phyloP scores from a whole-genome alignment of 2,888 invertebrate species.

The Silvanus unidentatus region DNA sequence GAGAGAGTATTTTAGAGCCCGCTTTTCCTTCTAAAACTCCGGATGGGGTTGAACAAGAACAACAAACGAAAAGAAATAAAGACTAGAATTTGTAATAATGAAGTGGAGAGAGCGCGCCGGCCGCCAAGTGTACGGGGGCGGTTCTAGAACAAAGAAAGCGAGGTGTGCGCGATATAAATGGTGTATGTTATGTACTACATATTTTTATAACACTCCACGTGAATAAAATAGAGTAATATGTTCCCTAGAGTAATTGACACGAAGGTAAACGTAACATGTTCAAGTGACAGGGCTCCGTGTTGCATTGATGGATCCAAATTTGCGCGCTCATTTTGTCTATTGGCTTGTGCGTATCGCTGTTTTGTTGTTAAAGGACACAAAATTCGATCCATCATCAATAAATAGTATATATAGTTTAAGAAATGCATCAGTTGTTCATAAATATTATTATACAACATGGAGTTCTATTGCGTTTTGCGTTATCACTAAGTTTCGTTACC shows the following conservation, averaged over 20 bases:
- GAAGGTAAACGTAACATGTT: conserved; percentile 57
- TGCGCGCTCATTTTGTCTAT: neutral
- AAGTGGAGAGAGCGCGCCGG: conserved; percentile 11
- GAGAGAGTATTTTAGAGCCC: no score
- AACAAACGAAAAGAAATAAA: conserved; percentile 17
- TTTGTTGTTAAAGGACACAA: neutral
- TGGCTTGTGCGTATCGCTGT: conserved; percentile 26
- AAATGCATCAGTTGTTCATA: no score
- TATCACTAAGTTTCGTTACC: conserved; percentile 45
- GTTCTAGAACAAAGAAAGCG: conserved; percentile 1
- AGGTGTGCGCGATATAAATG: conserved; percentile 4
- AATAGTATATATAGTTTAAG: no score
- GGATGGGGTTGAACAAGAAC: conserved; percentile 17
- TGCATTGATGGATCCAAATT: conserved; percentile 15
- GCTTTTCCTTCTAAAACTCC: no score
- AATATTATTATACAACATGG: conserved; percentile 18
- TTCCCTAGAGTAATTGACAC: conserved; percentile 83
- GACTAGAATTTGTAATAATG: neutral
- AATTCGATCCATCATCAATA: neutral
- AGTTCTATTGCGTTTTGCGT: conserved; percentile 34
- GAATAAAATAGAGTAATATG: conserved; percentile 55
- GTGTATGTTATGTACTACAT: conserved; percentile 5
- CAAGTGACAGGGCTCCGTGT: conserved; percentile 31
- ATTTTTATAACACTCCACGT: conserved; percentile 36
- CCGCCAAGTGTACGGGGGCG: conserved; percentile 10